Base-by-base conservation (phyloP, 2,888 invertebrate genomes). In the Polymixis flavicincta region DNA sequence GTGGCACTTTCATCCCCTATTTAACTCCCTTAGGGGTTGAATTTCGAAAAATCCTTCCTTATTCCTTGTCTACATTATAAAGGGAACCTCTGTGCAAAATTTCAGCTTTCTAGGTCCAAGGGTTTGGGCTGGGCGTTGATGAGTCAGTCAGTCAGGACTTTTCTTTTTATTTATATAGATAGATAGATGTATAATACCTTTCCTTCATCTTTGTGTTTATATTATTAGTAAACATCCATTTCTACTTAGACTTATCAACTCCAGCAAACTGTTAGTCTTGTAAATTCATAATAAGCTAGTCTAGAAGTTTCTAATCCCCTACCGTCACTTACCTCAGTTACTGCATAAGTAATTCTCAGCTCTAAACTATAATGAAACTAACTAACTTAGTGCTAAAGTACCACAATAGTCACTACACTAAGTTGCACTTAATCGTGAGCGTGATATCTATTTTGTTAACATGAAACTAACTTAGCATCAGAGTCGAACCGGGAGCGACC, bases 381-480 rank as follows among this genome's bases (percentile, higher is more conserved):
- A 73, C 68, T 74, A 72, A 69, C 76, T 81, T 57, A 67, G n/a
- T 25, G 37, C 60, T 71, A 22, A 68, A 76, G 48, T 63, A 71
- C 73, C 28, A 60, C 67, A 73, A 64, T 71, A 67, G 52, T 74
- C 68, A 45, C 66, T 64, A 79, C 68, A 76, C 64, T 68, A 85
- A 85, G 80, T 79, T 78, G 80, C 76, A 84, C 69, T 81, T 80
- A 87, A 87, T 83, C 65, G 80, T 65, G 69, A 74, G 65, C 80
- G 75, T 72, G 87, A 85, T 89, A 89, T 89, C 82, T 87, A 81
- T 85, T 84, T 85, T 80, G 82, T 79, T 85, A 85, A 76, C 78
- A 71, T 45, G n/a, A 64, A 90, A 87, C 82, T 83, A 79, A 84
- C 84, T 86, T 85, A 81, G 71, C 71, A 68, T 70, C 67, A 71